Evolutionary conservation across 2,888 invertebrate genomes (phyloP), one percentile per base, ranked within the genome.

Genomic region (Blera fallax): DNA sequence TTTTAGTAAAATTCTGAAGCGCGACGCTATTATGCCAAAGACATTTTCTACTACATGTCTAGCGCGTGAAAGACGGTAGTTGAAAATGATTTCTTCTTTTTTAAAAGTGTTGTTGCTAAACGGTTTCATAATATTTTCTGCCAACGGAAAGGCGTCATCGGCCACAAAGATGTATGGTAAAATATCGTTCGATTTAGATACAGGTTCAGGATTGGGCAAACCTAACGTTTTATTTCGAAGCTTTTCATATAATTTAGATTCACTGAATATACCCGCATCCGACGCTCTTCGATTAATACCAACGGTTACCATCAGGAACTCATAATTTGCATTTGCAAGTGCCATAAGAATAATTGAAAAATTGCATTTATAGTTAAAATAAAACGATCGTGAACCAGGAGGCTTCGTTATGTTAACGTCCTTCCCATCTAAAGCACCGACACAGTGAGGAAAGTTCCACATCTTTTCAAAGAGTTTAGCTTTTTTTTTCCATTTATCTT

Each of bases 371-470:
- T 79, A 76, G 70, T 85, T 85, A 11, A 70, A 85, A 65, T 72
- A 85, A 60, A 40, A 69, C 48, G 78, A 69, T 52, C 73, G 60
- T 4, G 62, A 62, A 8, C 62, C 52, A 29, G 40, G 14, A 3
- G 74, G 81, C 27, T 69, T 74, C 24, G 21, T 10, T 3, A 81
- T 69, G 8, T 52, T 34, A 1, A 74, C 27, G 50, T 80, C 76
- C 43, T 85, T 85, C 14, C 85, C 76, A 34, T 76, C 80, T 3
- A 85, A 45, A 21, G 74, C 40, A 18, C 76, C 76, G 8, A 76
- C 14, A 24, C 74, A 74, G 27, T 52, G 45, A 16, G 21, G 34
- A 58, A 58, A 72, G 45, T 72, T 72, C 69, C 69, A 78, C 34
- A 37, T 3, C 14, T 56, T 21, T 27, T 27, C 58, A 43, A 64